Evolutionary conservation across 2,888 invertebrate species (phyloP).

Genomic region (Watsonalla cultraria): DNA sequence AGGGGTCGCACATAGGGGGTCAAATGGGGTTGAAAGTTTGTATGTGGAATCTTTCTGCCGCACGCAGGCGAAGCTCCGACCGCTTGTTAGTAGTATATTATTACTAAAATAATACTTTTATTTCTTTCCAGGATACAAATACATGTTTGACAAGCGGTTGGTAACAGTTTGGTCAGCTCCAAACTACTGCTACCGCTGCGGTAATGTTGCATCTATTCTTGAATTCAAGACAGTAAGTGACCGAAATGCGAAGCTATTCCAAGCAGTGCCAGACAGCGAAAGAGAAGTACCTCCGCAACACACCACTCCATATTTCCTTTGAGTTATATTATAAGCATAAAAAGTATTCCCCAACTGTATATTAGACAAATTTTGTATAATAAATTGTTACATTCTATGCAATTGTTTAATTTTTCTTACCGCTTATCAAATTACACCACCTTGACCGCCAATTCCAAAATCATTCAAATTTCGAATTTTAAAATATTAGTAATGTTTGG

Average conservation of each 20-base stretch:
- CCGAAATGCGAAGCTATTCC: constrained; percentile 91
- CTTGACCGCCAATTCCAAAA: too few species aligned
- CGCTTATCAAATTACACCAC: too few species aligned
- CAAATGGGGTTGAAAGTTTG: too few species aligned
- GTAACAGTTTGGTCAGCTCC: constrained; percentile 99
- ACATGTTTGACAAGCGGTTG: constrained; percentile 97
- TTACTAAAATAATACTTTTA: background rate
- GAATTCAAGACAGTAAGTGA: constrained; percentile 90
- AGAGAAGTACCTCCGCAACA: constrained; percentile 95
- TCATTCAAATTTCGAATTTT: too few species aligned
- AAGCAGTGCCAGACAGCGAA: constrained; percentile 96
- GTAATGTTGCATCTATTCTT: constrained; percentile 98
- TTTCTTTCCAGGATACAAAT: constrained; percentile 89
- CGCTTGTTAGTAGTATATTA: background rate
- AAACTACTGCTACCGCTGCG: constrained; percentile 99
- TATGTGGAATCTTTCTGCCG: too few species aligned
- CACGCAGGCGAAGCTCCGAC: background rate
- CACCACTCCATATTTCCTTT: constrained; percentile 98
- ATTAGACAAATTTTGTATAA: constrained; percentile 50
- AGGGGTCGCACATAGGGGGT: too few species aligned
- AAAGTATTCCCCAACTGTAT: constrained; percentile 47
- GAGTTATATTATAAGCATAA: constrained; percentile 49
- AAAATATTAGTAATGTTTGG: too few species aligned
- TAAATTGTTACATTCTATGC: constrained; percentile 56
- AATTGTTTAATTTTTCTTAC: constrained; percentile 10